Evolutionary conservation across 2,113 vertebrate species (phyloP).

Genomic region (Montifringilla adamsi): DNA sequence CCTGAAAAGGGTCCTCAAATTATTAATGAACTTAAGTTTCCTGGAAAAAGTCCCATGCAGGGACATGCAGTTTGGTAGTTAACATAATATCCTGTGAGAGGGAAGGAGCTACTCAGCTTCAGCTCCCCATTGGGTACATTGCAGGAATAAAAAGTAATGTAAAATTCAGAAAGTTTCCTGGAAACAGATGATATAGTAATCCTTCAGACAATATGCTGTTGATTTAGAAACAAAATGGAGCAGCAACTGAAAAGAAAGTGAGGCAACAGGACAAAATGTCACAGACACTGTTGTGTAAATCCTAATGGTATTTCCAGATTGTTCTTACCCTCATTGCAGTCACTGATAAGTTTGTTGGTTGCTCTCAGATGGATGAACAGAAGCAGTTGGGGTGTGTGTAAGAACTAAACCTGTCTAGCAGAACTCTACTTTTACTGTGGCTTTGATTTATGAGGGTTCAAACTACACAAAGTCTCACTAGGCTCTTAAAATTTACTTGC

Average conservation of each 20-base stretch:
- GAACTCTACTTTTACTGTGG: not conserved
- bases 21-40: not conserved
- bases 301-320: conserved; percentile 26
- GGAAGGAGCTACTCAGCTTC: not conserved
- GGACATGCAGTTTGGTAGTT: not conserved
- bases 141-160: conserved; percentile 10
- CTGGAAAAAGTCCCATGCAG: not conserved
- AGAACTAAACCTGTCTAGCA: not conserved
- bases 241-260: not conserved
- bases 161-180: conserved; percentile 49
- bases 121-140: not conserved
- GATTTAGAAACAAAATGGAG: conserved; percentile 2
- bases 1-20: not conserved
- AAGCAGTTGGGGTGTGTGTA: not conserved
- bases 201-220: conserved; percentile 30
- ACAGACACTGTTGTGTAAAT: not conserved
- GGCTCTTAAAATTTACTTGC: not conserved
- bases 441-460: not conserved
- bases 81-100: not conserved
- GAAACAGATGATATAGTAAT: conserved; percentile 44
- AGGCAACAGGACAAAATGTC: conserved; percentile 1
- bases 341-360: not conserved
- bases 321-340: not conserved
- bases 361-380: not conserved
- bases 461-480: not conserved